Conservation (phyloP, 2,797 vertebrate genomes). For the Natrix natrix region DNA sequence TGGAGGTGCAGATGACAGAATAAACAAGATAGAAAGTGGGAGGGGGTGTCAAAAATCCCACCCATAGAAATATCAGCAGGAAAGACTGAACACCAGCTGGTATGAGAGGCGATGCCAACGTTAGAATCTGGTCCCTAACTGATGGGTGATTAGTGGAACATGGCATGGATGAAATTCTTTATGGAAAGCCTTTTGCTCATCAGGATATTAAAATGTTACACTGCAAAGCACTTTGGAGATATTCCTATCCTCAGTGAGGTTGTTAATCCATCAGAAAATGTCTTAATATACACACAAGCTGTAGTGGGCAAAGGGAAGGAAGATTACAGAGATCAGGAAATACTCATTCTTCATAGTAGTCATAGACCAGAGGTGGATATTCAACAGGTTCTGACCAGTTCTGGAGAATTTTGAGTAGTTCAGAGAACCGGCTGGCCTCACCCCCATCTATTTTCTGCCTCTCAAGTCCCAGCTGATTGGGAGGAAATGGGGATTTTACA, state of each 20-base stretch:
- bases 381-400: no score
- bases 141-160: background rate
- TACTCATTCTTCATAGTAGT: background rate
- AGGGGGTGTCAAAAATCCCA: background rate
- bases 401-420: no score
- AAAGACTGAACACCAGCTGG: background rate
- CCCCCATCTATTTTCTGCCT: no score
- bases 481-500: no score
- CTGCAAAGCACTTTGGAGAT: background rate
- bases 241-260: background rate
- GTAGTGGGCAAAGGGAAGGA: background rate
- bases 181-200: background rate
- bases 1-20: constrained; percentile 61
- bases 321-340: background rate
- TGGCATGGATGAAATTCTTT: background rate
- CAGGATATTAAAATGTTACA: background rate
- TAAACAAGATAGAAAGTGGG: background rate
- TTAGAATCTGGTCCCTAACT: background rate
- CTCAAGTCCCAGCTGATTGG: no score
- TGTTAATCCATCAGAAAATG: background rate
- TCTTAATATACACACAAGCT: background rate
- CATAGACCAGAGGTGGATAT: background rate
- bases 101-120: background rate
- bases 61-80: background rate
- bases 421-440: no score